phyloP scores from a whole-genome alignment of 1,140 invertebrate species.

The Neotoxoptera formosana region DNA sequence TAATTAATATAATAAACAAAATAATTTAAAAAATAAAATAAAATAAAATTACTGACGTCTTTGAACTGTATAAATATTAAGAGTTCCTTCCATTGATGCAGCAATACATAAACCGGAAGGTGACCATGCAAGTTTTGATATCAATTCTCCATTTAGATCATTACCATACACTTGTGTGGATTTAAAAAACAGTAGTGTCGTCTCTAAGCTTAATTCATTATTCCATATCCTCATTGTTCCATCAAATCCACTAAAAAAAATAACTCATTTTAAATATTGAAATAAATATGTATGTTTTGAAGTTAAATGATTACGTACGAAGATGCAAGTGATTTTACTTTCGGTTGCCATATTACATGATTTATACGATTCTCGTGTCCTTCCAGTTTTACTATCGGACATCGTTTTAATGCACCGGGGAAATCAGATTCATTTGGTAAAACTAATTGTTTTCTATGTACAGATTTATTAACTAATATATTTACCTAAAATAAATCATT shows the following conservation, averaged over 20 bases:
- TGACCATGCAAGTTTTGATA: constrained; percentile 68
- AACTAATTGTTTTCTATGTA: constrained; percentile 18
- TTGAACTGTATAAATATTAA: constrained; percentile 66
- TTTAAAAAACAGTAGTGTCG: constrained; percentile 70
- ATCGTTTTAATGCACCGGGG: constrained; percentile 52
- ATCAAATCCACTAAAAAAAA: constrained; percentile 68
- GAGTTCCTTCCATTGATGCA: constrained; percentile 68
- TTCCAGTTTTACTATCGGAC: constrained; percentile 64
- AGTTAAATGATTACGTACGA: constrained; percentile 61
- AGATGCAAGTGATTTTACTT: constrained; percentile 66
- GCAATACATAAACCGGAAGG: constrained; percentile 68
- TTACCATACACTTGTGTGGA: constrained; percentile 66
- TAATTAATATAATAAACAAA: not conserved
- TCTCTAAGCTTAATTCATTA: constrained; percentile 66
- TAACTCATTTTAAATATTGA: not conserved
- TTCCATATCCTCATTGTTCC: constrained; percentile 73
- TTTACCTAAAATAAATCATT: constrained; percentile 44
- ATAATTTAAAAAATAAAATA: not conserved
- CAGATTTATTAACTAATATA: constrained; percentile 50
- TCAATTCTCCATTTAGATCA: constrained; percentile 67
- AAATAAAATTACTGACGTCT: constrained; percentile 34
- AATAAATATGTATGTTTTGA: not conserved
- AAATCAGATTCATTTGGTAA: constrained; percentile 54
- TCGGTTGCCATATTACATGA: constrained; percentile 65
- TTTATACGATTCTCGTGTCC: constrained; percentile 69